phyloP scores from a whole-genome alignment of 2,113 vertebrate genomes.

The Brienomyrus brachyistius region DNA sequence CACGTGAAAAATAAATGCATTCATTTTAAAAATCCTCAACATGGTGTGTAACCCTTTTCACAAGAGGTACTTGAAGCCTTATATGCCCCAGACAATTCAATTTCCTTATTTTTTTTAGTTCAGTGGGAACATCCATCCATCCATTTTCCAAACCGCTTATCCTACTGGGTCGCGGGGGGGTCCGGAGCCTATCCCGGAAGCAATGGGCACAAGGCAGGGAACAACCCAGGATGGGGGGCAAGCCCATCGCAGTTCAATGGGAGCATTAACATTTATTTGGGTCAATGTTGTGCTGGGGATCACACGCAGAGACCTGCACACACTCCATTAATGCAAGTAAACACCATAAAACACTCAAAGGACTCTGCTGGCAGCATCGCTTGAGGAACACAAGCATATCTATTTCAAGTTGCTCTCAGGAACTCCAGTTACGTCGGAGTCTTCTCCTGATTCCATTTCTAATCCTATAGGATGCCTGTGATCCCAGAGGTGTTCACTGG shows the following conservation, averaged over 20 bases:
- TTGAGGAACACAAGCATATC: neutral
- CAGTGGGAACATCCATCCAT: no score
- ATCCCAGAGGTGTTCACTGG: neutral
- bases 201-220: no score
- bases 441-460: neutral
- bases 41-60: neutral
- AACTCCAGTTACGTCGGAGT: neutral
- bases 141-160: no score
- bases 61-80: neutral
- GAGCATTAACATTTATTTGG: neutral
- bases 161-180: no score
- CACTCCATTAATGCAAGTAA: neutral
- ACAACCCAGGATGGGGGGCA: no score
- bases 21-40: neutral
- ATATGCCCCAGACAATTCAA: neutral
- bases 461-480: conserved; percentile 13
- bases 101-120: neutral
- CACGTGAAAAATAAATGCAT: neutral
- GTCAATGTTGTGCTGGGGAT: neutral
- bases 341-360: neutral
- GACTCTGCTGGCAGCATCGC: neutral
- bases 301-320: neutral
- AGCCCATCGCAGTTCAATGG: neutral
- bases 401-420: neutral
- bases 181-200: no score